Percentiles rank a stretch among this genome's conserved stretches.
These are phyloP conservation scores for Beroe ovata DNA, from an alignment of 37 sponge, comb jelly and placozoan species.

Conservation along the genomic window DNA sequence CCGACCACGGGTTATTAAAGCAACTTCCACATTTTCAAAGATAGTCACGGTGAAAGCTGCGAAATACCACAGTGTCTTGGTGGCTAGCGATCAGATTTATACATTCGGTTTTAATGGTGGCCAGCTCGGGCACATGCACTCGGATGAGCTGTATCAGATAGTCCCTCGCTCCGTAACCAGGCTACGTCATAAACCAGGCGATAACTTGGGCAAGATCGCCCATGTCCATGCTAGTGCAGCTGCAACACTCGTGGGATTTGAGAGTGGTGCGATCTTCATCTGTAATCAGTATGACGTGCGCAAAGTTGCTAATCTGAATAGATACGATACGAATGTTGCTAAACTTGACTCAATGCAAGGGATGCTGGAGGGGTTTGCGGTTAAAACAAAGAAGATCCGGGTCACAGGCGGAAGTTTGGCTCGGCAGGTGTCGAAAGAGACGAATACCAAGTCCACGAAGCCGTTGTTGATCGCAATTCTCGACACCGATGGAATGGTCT, in stretches of 20 bases:
- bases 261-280: conserved; percentile 14
- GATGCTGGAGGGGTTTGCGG: background rate
- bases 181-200: conserved; percentile 23
- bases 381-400: conserved; percentile 42
- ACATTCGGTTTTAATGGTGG: conserved; percentile 60
- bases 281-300: conserved; percentile 19
- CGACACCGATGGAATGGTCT: conserved; percentile 19
- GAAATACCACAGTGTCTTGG: conserved; percentile 63
- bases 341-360: background rate
- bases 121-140: conserved; percentile 63
- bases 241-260: conserved; percentile 13
- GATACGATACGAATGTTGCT: background rate
- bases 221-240: conserved; percentile 46
- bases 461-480: conserved; percentile 1
- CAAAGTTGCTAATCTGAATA: conserved; percentile 27
- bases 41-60: conserved; percentile 49
- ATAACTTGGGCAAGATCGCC: conserved; percentile 28
- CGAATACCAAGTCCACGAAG: background rate
- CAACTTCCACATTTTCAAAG: conserved; percentile 1
- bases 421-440: background rate
- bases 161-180: conserved; percentile 23
- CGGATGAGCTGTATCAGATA: conserved; percentile 28
- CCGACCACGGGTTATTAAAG: background rate
- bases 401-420: conserved; percentile 23
- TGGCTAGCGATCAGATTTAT: conserved; percentile 49